A percentile compares a stretch with the other conserved stretches of the same genome.
phyloP scores from a whole-genome alignment of 2,113 vertebrate species.

The Psilopogon haemacephalus region DNA sequence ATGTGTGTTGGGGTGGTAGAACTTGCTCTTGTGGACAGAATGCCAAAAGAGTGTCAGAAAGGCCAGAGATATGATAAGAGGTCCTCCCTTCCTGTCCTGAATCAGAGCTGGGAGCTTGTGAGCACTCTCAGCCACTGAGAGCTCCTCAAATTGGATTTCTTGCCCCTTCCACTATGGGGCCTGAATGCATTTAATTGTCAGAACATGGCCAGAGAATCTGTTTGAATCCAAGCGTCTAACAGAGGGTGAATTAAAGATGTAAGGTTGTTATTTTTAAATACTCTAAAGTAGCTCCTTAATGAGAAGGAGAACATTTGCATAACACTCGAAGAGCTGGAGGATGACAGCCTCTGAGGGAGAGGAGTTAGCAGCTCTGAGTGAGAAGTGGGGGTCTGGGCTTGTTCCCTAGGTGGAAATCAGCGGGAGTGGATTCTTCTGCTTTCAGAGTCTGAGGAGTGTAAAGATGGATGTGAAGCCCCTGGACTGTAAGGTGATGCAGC shows the following conservation, averaged over 20 bases:
- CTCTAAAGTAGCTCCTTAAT: slow-evolving; percentile 13
- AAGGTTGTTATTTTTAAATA: slow-evolving; percentile 15
- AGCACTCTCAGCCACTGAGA: not conserved
- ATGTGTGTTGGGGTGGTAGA: not conserved
- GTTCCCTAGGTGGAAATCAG: not conserved
- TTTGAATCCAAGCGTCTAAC: not conserved
- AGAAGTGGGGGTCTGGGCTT: not conserved
- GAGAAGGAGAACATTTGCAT: slow-evolving; percentile 7
- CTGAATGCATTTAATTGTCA: not conserved
- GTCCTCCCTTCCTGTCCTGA: not conserved
- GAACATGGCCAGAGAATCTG: not conserved
- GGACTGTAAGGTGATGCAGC: not conserved
- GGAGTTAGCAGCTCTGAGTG: not conserved
- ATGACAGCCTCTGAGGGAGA: not conserved
- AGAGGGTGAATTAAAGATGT: not conserved
- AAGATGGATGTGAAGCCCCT: not conserved
- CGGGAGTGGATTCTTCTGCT: not conserved
- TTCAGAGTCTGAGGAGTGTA: not conserved
- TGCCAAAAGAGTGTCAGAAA: not conserved
- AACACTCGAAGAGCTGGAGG: not conserved
- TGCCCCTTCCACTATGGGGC: not conserved
- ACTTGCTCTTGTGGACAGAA: fast-evolving
- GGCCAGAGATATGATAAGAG: not conserved
- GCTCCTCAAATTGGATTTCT: not conserved
- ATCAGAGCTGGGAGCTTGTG: not conserved